Percentiles rank a stretch among this genome's conserved stretches.
phyloP scores from a whole-genome alignment of 2,113 vertebrate species.

The Pygoscelis antarcticus region DNA sequence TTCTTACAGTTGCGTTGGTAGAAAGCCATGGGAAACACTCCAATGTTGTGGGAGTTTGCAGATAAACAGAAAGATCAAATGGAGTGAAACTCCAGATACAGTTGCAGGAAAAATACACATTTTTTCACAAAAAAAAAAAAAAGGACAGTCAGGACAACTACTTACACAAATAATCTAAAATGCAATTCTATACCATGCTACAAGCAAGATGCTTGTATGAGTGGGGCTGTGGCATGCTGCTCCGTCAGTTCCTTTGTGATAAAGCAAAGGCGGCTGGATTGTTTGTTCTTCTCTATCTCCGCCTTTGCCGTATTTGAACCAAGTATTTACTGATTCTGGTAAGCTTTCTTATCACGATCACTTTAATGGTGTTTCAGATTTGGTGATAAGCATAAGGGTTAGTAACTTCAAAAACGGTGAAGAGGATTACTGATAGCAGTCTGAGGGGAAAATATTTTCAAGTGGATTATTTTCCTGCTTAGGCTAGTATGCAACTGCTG shows the following conservation, averaged over 20 bases:
- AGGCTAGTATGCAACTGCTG: background rate
- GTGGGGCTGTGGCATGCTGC: background rate
- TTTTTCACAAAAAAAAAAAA: background rate
- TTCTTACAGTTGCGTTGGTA: conserved; percentile 1
- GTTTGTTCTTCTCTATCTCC: background rate
- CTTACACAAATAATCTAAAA: background rate
- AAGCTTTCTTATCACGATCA: background rate
- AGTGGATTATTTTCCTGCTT: background rate
- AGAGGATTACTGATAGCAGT: background rate
- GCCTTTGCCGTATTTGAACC: background rate
- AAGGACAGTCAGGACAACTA: background rate
- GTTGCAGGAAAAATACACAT: background rate
- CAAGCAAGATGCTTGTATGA: background rate
- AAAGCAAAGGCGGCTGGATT: background rate
- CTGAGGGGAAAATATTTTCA: background rate
- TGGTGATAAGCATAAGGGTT: background rate
- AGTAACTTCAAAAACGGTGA: background rate
- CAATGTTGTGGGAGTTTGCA: background rate
- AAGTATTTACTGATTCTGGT: background rate
- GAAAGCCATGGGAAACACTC: background rate
- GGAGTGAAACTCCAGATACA: background rate
- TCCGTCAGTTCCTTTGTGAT: background rate
- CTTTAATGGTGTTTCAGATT: background rate
- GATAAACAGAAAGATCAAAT: conserved; percentile 15
- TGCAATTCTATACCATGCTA: background rate